These are phyloP conservation scores for Cassiopea xamachana DNA, from an alignment of 30 jellyfish, hydroid and myxozoan genomes.

Conservation along the genomic window DNA sequence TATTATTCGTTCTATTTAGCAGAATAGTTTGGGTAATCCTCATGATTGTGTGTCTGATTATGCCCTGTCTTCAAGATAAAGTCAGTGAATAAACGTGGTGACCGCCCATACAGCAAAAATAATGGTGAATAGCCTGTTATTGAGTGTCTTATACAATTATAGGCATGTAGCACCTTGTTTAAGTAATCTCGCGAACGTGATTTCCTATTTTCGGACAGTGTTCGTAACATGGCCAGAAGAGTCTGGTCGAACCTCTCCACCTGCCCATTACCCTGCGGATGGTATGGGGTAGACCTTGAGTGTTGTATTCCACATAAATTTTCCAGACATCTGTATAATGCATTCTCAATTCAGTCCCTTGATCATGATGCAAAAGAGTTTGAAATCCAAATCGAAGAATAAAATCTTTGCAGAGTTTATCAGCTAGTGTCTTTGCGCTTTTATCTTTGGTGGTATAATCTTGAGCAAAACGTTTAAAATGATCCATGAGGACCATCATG, in stretches of 20 bases:
- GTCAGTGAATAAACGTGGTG: constrained; percentile 45
- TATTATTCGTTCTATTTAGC: constrained; percentile 11
- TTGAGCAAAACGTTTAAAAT: constrained; percentile 65
- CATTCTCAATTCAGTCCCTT: constrained; percentile 60
- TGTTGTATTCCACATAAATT: constrained; percentile 45
- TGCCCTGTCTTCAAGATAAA: constrained; percentile 7
- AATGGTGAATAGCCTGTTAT: constrained; percentile 46
- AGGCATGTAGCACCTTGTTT: constrained; percentile 55
- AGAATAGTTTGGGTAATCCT: constrained; percentile 20
- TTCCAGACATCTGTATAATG: constrained; percentile 32
- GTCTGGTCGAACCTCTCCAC: constrained; percentile 66
- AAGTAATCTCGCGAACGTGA: constrained; percentile 55
- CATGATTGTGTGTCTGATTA: constrained; percentile 17
- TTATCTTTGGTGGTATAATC: constrained; percentile 67
- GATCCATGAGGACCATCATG: constrained; percentile 34
- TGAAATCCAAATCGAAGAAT: constrained; percentile 73
- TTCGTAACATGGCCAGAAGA: constrained; percentile 41
- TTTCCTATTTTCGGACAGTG: constrained; percentile 53
- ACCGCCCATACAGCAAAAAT: constrained; percentile 26
- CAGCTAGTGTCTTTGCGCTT: constrained; percentile 63
- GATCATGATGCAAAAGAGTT: constrained; percentile 49
- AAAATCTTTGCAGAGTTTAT: constrained; percentile 44
- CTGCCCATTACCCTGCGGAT: constrained; percentile 69
- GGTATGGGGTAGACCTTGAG: constrained; percentile 70
- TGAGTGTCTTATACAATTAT: constrained; percentile 52